Evolutionary conservation across 1,140 invertebrate genomes (phyloP), one percentile per base, ranked within the genome.

Genomic region (Acyrthosiphon pisum): DNA sequence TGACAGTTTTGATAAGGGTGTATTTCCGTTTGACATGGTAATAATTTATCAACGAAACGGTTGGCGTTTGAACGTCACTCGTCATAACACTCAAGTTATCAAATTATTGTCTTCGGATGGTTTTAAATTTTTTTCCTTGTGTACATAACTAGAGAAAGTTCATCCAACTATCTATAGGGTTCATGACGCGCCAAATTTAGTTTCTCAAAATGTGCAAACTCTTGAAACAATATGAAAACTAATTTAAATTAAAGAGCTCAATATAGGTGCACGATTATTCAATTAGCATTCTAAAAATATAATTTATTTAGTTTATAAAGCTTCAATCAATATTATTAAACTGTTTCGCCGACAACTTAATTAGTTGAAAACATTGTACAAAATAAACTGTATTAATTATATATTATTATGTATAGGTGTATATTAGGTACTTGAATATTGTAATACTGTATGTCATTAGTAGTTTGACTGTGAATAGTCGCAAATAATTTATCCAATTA

Each of bases 1-100:
- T 26, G 83, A 44, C 37, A 48, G 44, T 30, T 87, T 87, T 87
- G 86, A 87, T 87, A 87, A 87, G 44, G 86, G 86, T 87, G 11
- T 48, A 87, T 87, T 48, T 87, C 86, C 46, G 18, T 46, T 46
- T 48, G 46, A 87, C 86, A 50, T 48, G 86, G 22, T n/a, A 87
- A 87, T 87, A 87, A 87, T 87, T 87, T 35, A 48, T 87, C 26
- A 48, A 87, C 86, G 46, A n/a, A 87, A 87, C 86, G 26, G n/a
- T 48, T 87, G 86, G 26, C 30, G 46, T 87, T 87, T 50, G 30
- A 87, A 87, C 46, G 86, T 48, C n/a, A 46, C 86, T 87, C 44
- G 44, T 87, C 44, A 46, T 20, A 48, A 87, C 26, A 87, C n/a
- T 87, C 26, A n/a, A 87, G 30, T 48, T 87, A 87, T 87, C 44